Percentiles rank a stretch among this genome's conserved stretches.
These are phyloP conservation scores for Pocota personata DNA, from an alignment of 2,888 invertebrate genomes.

Conservation along the genomic window DNA sequence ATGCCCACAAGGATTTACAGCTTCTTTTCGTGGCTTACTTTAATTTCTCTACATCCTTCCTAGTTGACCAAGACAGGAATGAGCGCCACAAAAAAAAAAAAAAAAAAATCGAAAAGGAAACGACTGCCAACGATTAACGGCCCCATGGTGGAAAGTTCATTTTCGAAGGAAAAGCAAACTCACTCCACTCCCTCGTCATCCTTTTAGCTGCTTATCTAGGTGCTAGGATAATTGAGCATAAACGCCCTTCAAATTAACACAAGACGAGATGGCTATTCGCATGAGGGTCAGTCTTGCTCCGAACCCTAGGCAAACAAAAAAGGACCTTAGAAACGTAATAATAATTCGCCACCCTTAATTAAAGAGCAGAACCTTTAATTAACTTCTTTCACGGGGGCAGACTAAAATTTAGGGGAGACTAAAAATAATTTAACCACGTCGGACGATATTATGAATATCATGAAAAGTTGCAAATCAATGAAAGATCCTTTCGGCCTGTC, in stretches of 20 bases:
- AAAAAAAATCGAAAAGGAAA: slow-evolving; percentile 46
- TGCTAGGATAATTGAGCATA: slow-evolving; percentile 70
- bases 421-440: neutral
- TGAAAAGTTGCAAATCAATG: slow-evolving; percentile 32
- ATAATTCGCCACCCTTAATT: slow-evolving; percentile 62
- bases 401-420: too few relatives aligned
- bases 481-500: neutral
- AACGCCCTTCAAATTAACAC: slow-evolving; percentile 71
- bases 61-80: slow-evolving; percentile 54
- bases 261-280: slow-evolving; percentile 51
- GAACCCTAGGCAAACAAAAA: neutral
- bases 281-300: slow-evolving; percentile 3
- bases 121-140: slow-evolving; percentile 65
- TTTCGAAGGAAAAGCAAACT: neutral
- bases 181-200: neutral
- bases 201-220: slow-evolving; percentile 65
- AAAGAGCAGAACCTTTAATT: slow-evolving; percentile 60
- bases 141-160: slow-evolving; percentile 29
- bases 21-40: slow-evolving; percentile 55
- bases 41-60: slow-evolving; percentile 56
- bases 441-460: neutral
- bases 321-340: slow-evolving; percentile 39
- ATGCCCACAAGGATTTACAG: slow-evolving; percentile 71
- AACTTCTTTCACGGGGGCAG: slow-evolving; percentile 32
- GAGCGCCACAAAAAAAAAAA: slow-evolving; percentile 5